phyloP scores from a whole-genome alignment of 2,888 invertebrate genomes.

The Caenorhabditis zanzibari region DNA sequence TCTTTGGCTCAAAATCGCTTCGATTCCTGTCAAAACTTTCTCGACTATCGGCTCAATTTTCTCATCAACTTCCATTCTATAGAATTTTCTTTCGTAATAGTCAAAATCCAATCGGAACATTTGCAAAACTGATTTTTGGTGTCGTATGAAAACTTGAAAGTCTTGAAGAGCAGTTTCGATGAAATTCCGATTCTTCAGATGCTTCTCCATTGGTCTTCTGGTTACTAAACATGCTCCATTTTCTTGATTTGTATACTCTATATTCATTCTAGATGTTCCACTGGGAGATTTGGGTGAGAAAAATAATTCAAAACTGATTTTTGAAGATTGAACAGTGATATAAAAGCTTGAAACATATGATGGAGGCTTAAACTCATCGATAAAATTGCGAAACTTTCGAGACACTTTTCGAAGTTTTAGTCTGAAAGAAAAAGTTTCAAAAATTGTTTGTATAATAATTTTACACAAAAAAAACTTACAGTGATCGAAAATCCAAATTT shows the following conservation, averaged over 20 bases:
- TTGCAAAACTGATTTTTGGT: neutral
- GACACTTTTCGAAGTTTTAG: neutral
- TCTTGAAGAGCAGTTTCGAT: neutral
- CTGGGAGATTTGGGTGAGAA: neutral
- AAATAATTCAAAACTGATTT: neutral
- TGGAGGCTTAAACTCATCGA: neutral
- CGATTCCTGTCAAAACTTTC: no score
- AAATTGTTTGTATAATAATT: neutral
- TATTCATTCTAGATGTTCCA: neutral
- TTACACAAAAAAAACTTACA: constrained; percentile 4
- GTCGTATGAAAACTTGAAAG: neutral
- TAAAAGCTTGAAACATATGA: neutral
- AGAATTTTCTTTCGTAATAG: no score
- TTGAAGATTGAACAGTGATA: neutral
- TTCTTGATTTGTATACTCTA: neutral
- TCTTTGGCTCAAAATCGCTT: no score
- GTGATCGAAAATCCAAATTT: neutral
- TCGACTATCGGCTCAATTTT: no score
- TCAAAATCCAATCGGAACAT: neutral
- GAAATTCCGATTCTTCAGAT: neutral
- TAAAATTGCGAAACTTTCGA: neutral
- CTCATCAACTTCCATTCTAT: no score
- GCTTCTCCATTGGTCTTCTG: neutral
- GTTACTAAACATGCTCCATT: neutral
- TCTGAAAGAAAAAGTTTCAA: neutral